Percentiles rank a stretch among this genome's conserved stretches.
Evolutionary conservation across 2,888 invertebrate genomes (phyloP).

Genomic region (Rotaria socialis): DNA sequence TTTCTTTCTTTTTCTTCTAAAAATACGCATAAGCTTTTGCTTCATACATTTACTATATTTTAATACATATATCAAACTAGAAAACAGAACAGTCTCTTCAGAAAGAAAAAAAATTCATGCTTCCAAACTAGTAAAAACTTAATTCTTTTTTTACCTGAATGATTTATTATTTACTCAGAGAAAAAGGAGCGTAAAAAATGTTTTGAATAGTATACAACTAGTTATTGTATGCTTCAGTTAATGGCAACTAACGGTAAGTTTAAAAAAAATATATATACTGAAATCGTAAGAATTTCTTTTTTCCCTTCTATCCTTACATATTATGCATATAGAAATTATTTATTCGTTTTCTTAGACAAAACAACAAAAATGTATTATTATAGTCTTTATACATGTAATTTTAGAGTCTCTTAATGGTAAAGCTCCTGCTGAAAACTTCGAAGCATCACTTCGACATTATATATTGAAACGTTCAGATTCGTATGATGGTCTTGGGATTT

Average conservation of each 20-base stretch:
- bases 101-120: neutral
- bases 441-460: neutral
- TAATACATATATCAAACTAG: neutral
- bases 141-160: neutral
- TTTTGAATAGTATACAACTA: neutral
- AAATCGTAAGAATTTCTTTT: neutral
- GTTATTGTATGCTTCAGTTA: neutral
- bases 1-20: neutral
- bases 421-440: neutral
- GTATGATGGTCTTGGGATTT: conserved; percentile 12
- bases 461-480: neutral
- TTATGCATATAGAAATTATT: too few species aligned
- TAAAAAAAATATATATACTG: neutral
- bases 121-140: neutral
- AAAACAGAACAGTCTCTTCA: neutral
- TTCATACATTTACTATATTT: conserved; percentile 32
- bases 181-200: neutral
- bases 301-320: too few species aligned
- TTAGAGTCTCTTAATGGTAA: neutral
- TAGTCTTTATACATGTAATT: neutral
- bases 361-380: too few species aligned
- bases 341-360: too few species aligned
- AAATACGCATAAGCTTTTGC: neutral
- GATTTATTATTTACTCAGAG: neutral
- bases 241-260: neutral